These are phyloP conservation scores for Euphonia xanthogaster DNA, from an alignment of 2,797 vertebrate genomes.

Conservation along the genomic window DNA sequence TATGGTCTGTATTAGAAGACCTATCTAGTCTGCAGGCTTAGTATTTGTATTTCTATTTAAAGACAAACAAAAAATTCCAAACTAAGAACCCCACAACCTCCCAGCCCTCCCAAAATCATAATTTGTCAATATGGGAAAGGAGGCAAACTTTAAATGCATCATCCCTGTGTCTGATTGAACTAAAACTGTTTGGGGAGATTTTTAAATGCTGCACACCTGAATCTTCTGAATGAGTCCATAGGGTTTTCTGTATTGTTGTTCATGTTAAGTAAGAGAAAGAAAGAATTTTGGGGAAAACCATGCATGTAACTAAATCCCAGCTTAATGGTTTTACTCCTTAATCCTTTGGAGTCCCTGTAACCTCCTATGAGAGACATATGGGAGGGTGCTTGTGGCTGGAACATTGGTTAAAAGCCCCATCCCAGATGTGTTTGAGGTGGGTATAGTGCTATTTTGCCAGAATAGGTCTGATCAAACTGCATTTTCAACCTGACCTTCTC, in stretches of 20 bases:
- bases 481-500: slow-evolving; percentile 75
- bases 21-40: neutral
- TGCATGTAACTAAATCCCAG: neutral
- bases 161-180: neutral
- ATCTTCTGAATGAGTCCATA: neutral
- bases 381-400: neutral
- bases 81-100: no score
- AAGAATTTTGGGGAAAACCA: neutral
- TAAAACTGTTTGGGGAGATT: neutral
- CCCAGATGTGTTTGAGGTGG: neutral
- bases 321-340: neutral
- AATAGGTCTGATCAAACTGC: slow-evolving; percentile 66
- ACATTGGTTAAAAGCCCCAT: neutral
- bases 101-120: neutral
- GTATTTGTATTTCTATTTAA: neutral
- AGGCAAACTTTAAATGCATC: neutral
- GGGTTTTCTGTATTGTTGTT: neutral
- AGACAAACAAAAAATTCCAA: neutral
- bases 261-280: neutral
- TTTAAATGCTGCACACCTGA: neutral
- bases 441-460: slow-evolving; percentile 11
- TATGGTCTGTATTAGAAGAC: neutral
- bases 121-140: neutral
- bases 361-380: neutral
- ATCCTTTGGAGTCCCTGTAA: neutral